Percentiles rank a stretch among this genome's conserved stretches.
These are phyloP conservation scores for Ardeotis arabs DNA, from an alignment of 2,113 vertebrate genomes.

Conservation along the genomic window DNA sequence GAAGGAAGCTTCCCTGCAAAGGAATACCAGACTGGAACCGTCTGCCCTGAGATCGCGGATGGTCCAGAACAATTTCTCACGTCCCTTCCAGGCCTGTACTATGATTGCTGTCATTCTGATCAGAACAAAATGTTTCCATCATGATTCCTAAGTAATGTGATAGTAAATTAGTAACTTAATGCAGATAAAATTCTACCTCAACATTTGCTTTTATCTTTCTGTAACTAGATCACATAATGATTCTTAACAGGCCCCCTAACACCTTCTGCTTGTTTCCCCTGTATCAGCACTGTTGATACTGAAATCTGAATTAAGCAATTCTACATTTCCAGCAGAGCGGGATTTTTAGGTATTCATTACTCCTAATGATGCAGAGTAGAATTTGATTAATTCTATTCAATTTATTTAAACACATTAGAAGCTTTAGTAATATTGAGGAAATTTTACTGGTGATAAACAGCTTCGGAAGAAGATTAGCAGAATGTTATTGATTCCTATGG, in stretches of 20 bases:
- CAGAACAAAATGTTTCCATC: not conserved
- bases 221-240: not conserved
- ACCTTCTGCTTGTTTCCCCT: constrained; percentile 9
- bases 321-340: constrained; percentile 34
- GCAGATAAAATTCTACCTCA: not conserved
- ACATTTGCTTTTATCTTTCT: not conserved
- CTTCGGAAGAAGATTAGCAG: not conserved
- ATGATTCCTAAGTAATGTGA: not conserved
- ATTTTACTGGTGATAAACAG: constrained; percentile 13
- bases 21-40: not conserved
- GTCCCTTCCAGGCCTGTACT: not conserved
- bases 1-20: not conserved
- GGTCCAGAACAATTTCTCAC: not conserved
- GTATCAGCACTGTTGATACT: not conserved
- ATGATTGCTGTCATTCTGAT: not conserved
- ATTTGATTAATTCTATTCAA: constrained; percentile 68
- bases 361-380: constrained; percentile 33
- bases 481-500: not conserved
- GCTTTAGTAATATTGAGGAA: not conserved
- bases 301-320: constrained; percentile 41
- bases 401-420: constrained; percentile 61
- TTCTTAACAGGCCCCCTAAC: not conserved
- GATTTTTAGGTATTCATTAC: constrained; percentile 56
- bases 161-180: not conserved
- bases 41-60: not conserved